phyloP scores from a whole-genome alignment of 2,797 vertebrate genomes.

The Danio albolineatus region DNA sequence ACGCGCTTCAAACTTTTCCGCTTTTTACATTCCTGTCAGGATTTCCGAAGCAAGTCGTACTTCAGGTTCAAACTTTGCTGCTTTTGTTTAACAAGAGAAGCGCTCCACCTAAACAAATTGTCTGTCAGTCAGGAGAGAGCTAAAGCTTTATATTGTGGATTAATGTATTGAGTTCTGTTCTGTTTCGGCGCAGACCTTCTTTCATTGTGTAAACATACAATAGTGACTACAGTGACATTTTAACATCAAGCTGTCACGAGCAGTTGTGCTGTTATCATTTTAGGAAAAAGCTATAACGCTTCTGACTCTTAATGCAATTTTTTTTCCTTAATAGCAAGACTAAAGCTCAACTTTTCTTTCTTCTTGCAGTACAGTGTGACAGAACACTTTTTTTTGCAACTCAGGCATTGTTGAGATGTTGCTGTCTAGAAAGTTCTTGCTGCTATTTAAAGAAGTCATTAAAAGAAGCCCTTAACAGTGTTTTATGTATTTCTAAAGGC shows the following conservation, averaged over 20 bases:
- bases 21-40: conserved; percentile 71
- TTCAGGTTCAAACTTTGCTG: conserved; percentile 67
- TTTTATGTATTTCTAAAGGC: no score
- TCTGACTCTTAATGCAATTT: not conserved
- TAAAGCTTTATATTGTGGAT: conserved; percentile 43
- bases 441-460: no score
- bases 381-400: not conserved
- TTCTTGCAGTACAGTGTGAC: not conserved
- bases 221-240: conserved; percentile 3
- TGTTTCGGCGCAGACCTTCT: not conserved
- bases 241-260: conserved; percentile 6
- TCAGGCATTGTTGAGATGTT: not conserved
- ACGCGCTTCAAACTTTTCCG: conserved; percentile 52
- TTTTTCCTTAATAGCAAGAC: not conserved
- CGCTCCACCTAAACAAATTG: conserved; percentile 65
- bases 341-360: not conserved
- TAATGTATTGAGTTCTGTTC: conserved; percentile 37
- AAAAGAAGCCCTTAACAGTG: no score
- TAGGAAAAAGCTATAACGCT: not conserved
- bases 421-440: not conserved
- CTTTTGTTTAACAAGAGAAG: conserved; percentile 67
- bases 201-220: conserved; percentile 31
- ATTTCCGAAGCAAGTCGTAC: conserved; percentile 63
- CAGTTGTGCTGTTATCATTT: not conserved
- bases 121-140: conserved; percentile 71